Conservation (phyloP, 2,888 invertebrate genomes). For the Nycteola revayana region DNA sequence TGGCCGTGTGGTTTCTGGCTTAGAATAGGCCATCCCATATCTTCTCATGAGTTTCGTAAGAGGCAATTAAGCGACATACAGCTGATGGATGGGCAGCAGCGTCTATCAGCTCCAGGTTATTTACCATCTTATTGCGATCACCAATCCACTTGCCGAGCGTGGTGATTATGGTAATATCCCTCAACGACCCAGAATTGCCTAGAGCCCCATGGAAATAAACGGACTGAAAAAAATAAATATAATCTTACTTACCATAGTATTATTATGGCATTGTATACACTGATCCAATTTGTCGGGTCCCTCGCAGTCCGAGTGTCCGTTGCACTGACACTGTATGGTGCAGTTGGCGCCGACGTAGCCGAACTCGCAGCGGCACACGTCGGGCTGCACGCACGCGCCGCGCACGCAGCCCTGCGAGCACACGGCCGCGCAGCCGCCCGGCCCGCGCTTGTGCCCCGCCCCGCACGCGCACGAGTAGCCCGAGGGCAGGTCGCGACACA, state of each 20-base stretch:
- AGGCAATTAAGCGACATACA: too few relatives aligned
- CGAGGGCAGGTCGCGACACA: conserved; percentile 90
- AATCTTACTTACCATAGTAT: conserved; percentile 90
- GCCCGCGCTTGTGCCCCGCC: conserved; percentile 73
- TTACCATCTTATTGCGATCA: too few relatives aligned
- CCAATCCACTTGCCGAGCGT: too few relatives aligned
- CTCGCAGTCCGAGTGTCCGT: conserved; percentile 95
- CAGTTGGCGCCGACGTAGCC: conserved; percentile 97
- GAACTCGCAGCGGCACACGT: conserved; percentile 94
- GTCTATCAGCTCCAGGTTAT: too few relatives aligned
- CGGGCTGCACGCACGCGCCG: conserved; percentile 91
- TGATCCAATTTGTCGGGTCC: conserved; percentile 91
- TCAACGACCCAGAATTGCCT: too few relatives aligned
- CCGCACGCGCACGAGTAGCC: conserved; percentile 95
- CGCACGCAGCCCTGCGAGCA: conserved; percentile 93
- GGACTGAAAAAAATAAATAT: too few relatives aligned
- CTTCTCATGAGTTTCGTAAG: too few relatives aligned
- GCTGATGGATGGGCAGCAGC: too few relatives aligned
- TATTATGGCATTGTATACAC: conserved; percentile 93
- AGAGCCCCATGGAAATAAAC: too few relatives aligned
- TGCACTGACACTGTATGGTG: conserved; percentile 96
- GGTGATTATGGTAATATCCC: too few relatives aligned
- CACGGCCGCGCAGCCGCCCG: conserved; percentile 86
- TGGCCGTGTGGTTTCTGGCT: too few relatives aligned
- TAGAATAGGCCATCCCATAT: too few relatives aligned